Evolutionary conservation across 2,797 vertebrate species (phyloP).

Genomic region (Threskiornis aethiopicus): DNA sequence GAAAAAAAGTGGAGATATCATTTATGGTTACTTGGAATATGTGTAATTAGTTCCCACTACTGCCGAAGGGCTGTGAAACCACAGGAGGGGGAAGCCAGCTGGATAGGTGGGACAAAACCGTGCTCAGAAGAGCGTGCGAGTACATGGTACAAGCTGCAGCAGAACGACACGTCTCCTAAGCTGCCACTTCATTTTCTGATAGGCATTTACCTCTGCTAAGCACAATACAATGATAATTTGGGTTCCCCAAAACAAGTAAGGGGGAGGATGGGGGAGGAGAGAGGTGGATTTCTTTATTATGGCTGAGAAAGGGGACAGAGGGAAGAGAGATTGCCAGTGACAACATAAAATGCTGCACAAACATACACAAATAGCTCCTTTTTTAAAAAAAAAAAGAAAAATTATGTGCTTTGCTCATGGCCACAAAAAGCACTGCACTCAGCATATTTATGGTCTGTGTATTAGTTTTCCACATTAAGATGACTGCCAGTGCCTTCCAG

Average conservation of each 20-base stretch:
- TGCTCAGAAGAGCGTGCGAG: background rate
- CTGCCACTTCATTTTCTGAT: background rate
- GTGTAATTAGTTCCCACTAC: conserved; percentile 3
- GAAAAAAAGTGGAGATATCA: background rate
- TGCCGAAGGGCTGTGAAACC: conserved; percentile 18
- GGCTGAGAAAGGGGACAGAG: background rate
- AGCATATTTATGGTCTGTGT: conserved; percentile 47
- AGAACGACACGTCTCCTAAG: background rate
- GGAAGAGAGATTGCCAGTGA: background rate
- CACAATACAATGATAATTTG: background rate
- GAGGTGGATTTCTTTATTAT: background rate
- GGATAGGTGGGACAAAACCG: background rate
- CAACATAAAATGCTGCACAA: background rate
- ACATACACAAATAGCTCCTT: background rate
- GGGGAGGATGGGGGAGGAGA: background rate
- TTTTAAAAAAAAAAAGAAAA: background rate
- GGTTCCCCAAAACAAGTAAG: background rate
- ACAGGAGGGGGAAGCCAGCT: background rate
- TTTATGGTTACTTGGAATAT: background rate
- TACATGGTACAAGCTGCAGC: background rate
- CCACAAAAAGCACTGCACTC: conserved; percentile 9
- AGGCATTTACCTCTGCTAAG: background rate
- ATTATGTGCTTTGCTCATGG: background rate
- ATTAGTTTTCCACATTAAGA: conserved; percentile 56
- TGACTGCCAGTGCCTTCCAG: conserved; percentile 59